phyloP scores from a whole-genome alignment of 2,797 vertebrate species.

The Siniperca scherzeri region DNA sequence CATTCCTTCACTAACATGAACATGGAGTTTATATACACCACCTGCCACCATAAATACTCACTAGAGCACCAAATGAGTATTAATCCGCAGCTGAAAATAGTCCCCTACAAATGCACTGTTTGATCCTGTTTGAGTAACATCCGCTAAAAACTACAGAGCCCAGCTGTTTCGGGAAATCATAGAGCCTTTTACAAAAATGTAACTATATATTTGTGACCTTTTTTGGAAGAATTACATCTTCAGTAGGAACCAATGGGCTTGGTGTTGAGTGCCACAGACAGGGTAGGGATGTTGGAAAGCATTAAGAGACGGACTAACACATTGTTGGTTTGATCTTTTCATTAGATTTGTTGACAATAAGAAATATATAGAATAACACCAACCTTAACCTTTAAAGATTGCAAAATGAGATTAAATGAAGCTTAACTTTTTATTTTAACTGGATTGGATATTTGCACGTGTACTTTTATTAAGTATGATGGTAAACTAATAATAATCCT shows the following conservation, averaged over 20 bases:
- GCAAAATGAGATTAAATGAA: neutral
- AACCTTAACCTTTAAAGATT: neutral
- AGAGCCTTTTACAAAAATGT: neutral
- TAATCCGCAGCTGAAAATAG: neutral
- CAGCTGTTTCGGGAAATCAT: neutral
- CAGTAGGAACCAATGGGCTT: neutral
- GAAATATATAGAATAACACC: neutral
- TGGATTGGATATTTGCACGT: too few relatives aligned
- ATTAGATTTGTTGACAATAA: neutral
- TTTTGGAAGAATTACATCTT: slow-evolving; percentile 2
- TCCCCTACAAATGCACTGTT: neutral
- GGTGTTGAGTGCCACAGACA: neutral
- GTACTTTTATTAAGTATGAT: too few relatives aligned
- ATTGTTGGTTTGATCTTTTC: neutral
- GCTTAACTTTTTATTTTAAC: too few relatives aligned
- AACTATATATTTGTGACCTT: neutral
- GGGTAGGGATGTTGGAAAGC: too few relatives aligned
- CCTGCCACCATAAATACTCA: neutral
- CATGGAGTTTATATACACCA: neutral
- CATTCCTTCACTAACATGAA: neutral
- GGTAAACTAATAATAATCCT: too few relatives aligned
- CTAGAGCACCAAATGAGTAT: neutral
- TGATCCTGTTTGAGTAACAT: neutral
- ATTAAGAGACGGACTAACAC: neutral
- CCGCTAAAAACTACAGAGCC: neutral